Evolutionary conservation across 1,140 invertebrate genomes (phyloP).

Genomic region (Tribolium castaneum): DNA sequence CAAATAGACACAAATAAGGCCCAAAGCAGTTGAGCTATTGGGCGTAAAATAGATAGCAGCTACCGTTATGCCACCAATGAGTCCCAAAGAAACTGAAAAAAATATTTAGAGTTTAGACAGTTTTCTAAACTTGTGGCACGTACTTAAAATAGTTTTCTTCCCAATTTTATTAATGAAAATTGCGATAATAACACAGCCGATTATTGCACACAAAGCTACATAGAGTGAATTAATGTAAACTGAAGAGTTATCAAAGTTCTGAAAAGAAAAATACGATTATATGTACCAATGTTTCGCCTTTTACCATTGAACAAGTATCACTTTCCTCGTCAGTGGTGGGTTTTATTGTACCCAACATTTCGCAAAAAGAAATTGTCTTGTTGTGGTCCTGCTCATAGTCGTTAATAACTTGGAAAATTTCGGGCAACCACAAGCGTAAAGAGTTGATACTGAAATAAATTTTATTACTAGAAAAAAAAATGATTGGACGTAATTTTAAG

Average conservation of each 20-base stretch:
- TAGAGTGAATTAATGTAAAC: constrained; percentile 61
- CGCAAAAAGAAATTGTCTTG: constrained; percentile 48
- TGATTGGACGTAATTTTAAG: neutral
- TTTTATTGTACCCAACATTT: constrained; percentile 48
- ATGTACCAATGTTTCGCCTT: neutral
- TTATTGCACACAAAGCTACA: constrained; percentile 61
- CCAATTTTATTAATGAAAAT: constrained; percentile 62
- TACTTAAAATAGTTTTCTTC: constrained; percentile 56
- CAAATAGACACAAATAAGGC: constrained; percentile 48
- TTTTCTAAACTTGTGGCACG: constrained; percentile 17
- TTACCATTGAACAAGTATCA: constrained; percentile 35
- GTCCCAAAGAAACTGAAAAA: constrained; percentile 48
- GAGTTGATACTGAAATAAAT: constrained; percentile 64
- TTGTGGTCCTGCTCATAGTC: constrained; percentile 51
- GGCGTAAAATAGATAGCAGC: constrained; percentile 52
- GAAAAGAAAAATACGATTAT: neutral
- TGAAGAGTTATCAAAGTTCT: constrained; percentile 47
- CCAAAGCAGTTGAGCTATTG: constrained; percentile 41
- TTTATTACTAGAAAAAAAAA: neutral
- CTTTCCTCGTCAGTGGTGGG: constrained; percentile 3
- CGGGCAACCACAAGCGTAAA: constrained; percentile 71
- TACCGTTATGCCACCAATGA: constrained; percentile 23
- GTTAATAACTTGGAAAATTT: constrained; percentile 70
- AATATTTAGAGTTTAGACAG: neutral
- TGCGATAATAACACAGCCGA: constrained; percentile 63